Evolutionary conservation across 2,797 vertebrate species (phyloP), one percentile per base, ranked within the genome.

Genomic region (Sciurus carolinensis): DNA sequence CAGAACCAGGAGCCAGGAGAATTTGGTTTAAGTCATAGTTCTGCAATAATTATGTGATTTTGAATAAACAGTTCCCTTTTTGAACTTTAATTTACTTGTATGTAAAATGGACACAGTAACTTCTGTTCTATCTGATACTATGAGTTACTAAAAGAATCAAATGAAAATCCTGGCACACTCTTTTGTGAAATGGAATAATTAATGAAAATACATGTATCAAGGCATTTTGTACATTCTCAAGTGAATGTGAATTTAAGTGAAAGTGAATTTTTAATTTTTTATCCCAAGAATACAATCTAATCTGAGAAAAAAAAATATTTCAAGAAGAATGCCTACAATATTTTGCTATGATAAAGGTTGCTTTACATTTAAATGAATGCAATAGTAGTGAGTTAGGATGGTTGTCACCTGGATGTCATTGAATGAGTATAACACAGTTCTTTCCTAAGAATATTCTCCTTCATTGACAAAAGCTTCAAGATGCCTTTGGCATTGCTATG

Each of bases 71-170:
- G 69, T 84, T 84, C 83, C 8, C 36, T 89, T 96, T 59, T 66
- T 42, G 54, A 96, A 26, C 14, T 44, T 97, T 87, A 10, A 66
- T 92, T 91, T 91, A 54, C 36, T 67, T 71, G 72, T 17, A 36
- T 13, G 1, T 73, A 75, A 85, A 82, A 33, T 11, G 9, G 13
- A 33, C 18, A 67, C 11, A 26, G 50, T 54, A 57, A 54, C 20
- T 30, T 36, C 20, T 36, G 66, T 28, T 54, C 59, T 33, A 30
- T 44, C 3, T 20, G n/a, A 77, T 22, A 26, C 33, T 6, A 11
- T 75, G 52, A 90, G 26, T 83, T 92, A 57, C 39, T 62, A 67
- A 0, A 24, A 95, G 75, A 89, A 80, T 39, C 82, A 90, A 42
- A 67, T 28, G 28, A 76, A 83, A 91, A 77, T 28, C n/a, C 71